Percentiles rank a stretch among this genome's conserved stretches.
Conservation (phyloP, 2,888 invertebrate genomes). For the Drosophila acutilabella region DNA sequence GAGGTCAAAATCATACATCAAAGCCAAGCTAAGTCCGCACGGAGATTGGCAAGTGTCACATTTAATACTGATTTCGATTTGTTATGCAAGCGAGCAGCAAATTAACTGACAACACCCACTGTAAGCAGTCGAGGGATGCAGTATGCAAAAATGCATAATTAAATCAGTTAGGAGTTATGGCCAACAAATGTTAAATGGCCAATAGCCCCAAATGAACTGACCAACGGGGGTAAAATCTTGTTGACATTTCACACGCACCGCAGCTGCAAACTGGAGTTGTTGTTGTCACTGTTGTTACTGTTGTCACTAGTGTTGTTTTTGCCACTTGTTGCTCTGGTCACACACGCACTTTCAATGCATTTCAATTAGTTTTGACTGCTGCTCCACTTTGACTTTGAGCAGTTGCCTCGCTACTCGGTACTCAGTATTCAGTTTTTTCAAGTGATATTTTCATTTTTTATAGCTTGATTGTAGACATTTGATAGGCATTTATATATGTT, state of each 20-base stretch:
- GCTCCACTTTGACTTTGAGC: conserved; percentile 78
- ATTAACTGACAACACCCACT: conserved; percentile 35
- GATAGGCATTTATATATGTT: conserved; percentile 77
- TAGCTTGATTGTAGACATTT: conserved; percentile 75
- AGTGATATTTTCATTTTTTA: conserved; percentile 67
- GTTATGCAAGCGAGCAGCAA: conserved; percentile 56
- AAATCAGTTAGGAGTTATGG: conserved; percentile 55
- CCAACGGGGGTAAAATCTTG: conserved; percentile 34
- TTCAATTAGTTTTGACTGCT: conserved; percentile 68
- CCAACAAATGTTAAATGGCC: conserved; percentile 64
- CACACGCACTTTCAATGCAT: conserved; percentile 80
- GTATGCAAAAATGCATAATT: conserved; percentile 64
- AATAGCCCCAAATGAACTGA: conserved; percentile 44
- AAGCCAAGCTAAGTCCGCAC: conserved; percentile 35
- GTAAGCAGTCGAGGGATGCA: conserved; percentile 5
- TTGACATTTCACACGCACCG: conserved; percentile 76
- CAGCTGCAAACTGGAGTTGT: conserved; percentile 32
- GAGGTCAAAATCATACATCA: conserved; percentile 74
- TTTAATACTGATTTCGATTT: conserved; percentile 65
- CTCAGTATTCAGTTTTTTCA: conserved; percentile 14
- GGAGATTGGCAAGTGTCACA: conserved; percentile 73
- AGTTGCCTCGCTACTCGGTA: conserved; percentile 23
- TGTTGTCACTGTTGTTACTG: conserved; percentile 10
- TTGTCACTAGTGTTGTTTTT: conserved; percentile 12
- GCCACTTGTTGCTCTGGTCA: conserved; percentile 52